A percentile compares a stretch with the other conserved stretches of the same genome.
phyloP scores from a whole-genome alignment of 2,888 invertebrate species.

The Pachydiplax longipennis region DNA sequence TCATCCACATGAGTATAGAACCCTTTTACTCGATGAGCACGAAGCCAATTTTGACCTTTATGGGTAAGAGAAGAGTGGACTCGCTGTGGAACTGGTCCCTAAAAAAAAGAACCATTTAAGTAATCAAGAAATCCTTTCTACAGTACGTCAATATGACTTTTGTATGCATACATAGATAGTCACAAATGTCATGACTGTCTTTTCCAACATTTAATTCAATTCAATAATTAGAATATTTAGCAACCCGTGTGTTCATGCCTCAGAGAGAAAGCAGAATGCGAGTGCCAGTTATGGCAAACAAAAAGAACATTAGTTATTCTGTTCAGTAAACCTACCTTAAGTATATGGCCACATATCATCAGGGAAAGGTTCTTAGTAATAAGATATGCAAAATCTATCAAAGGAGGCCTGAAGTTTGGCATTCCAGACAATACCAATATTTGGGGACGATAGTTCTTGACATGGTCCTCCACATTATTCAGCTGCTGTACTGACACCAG shows the following conservation, averaged over 20 bases:
- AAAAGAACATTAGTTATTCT: no score
- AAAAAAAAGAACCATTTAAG: constrained; percentile 50
- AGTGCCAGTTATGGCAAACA: no score
- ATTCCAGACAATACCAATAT: constrained; percentile 64
- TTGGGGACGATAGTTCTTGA: constrained; percentile 69
- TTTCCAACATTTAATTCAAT: no score
- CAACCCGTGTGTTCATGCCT: no score
- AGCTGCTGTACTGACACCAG: constrained; percentile 60
- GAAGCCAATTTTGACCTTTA: constrained; percentile 81
- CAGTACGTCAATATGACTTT: no score
- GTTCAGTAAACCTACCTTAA: constrained; percentile 58
- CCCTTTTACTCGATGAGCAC: constrained; percentile 82
- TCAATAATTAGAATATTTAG: no score
- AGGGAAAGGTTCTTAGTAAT: constrained; percentile 65
- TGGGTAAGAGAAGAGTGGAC: constrained; percentile 73
- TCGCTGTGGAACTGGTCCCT: constrained; percentile 67
- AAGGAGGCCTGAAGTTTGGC: constrained; percentile 63
- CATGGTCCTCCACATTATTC: constrained; percentile 64
- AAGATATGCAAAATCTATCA: constrained; percentile 65
- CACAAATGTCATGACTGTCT: background rate
- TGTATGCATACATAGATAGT: no score
- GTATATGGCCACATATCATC: constrained; percentile 66
- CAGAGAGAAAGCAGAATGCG: no score
- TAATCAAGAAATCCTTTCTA: background rate
- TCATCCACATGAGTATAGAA: constrained; percentile 83